Conservation (phyloP, 2,797 vertebrate genomes). For the Lycodopsis pacificus region DNA sequence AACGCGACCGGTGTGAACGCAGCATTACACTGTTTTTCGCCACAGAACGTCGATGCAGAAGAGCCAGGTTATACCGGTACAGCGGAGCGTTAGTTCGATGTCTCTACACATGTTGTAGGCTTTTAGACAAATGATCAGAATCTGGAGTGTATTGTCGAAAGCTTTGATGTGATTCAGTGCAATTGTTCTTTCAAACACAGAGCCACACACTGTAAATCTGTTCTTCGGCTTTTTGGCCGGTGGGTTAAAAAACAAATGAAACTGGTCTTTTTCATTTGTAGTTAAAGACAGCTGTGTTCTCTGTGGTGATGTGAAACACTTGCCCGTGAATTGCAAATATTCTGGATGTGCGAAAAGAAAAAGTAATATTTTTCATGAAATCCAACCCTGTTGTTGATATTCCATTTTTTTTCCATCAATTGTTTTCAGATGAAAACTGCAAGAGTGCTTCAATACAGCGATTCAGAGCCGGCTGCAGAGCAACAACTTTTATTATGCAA, state of each 20-base stretch:
- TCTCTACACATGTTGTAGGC: slow-evolving; percentile 27
- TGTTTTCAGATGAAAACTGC: not conserved
- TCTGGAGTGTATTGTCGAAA: slow-evolving; percentile 45
- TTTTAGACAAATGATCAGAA: slow-evolving; percentile 46
- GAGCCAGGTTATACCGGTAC: not conserved
- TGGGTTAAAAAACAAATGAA: slow-evolving; percentile 37
- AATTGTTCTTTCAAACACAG: slow-evolving; percentile 61
- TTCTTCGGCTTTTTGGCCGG: slow-evolving; percentile 44
- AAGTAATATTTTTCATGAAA: slow-evolving; percentile 17
- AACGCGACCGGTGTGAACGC: no score
- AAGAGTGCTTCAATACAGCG: not conserved
- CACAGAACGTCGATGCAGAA: slow-evolving; percentile 21
- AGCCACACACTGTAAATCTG: slow-evolving; percentile 42
- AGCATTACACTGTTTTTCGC: slow-evolving; percentile 62
- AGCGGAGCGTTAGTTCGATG: not conserved
- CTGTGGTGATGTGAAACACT: slow-evolving; percentile 57
- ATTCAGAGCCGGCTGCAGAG: not conserved
- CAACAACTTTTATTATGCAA: not conserved
- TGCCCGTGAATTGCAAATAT: slow-evolving; percentile 35
- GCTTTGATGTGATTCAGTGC: slow-evolving; percentile 53
- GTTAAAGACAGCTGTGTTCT: slow-evolving; percentile 57
- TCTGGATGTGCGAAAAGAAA: slow-evolving; percentile 45
- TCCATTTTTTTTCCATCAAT: not conserved
- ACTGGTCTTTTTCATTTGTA: slow-evolving; percentile 38
- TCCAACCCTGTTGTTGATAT: not conserved